phyloP scores from a whole-genome alignment of 2,797 vertebrate species.

The Dendrocincla fuliginosa region DNA sequence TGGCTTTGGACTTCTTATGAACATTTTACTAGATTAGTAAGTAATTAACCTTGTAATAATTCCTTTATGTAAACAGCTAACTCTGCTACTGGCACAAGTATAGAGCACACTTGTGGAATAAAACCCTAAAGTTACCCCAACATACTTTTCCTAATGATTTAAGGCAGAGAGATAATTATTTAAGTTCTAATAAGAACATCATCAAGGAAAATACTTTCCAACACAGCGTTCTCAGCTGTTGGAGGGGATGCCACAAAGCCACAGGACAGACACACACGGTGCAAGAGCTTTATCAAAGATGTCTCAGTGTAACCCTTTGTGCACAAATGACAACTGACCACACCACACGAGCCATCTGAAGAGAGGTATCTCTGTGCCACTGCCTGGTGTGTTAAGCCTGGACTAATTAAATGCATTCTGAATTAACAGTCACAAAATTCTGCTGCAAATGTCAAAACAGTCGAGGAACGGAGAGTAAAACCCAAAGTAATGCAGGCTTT shows the following conservation, averaged over 20 bases:
- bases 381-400: background rate
- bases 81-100: background rate
- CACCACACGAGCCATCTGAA: accelerated
- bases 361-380: background rate
- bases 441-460: background rate
- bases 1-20: background rate
- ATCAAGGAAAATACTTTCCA: background rate
- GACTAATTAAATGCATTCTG: background rate
- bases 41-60: background rate
- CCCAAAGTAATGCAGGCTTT: background rate
- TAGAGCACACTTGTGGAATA: background rate
- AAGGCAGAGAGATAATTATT: background rate
- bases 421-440: background rate
- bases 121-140: background rate
- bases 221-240: background rate
- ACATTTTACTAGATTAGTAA: background rate
- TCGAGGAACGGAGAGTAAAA: background rate
- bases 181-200: background rate
- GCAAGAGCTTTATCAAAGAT: background rate
- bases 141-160: background rate
- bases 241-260: background rate
- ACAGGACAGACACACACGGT: background rate
- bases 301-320: background rate
- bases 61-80: background rate
- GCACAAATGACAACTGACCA: background rate